Evolutionary conservation across 64 coral and sea anemone genomes (phyloP), one percentile per base, ranked within the genome.

Genomic region (Cladopsammia gracilis): DNA sequence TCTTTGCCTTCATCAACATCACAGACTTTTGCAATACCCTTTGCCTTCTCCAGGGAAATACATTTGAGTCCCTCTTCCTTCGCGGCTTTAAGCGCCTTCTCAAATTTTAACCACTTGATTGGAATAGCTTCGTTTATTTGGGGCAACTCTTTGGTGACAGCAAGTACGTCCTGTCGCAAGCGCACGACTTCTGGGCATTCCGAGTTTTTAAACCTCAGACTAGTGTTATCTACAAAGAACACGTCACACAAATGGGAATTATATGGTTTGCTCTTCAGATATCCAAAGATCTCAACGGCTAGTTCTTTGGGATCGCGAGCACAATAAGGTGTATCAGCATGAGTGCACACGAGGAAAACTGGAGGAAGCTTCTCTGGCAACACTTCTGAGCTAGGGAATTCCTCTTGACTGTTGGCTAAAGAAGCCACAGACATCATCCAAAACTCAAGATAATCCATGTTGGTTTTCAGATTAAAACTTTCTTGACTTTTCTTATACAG

Each of bases 371-470:
- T 83, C 13, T 26, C 1, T 9, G 78, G 70, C 10, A 91, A 45
- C 60, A 60, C 60, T 6, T 59, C 51, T 18, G 58, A 46, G 1
- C n/a, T 16, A 43, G 25, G 16, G 48, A 4, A 3, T 19, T 53
- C 47, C 13, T 6, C 47, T 58, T 15, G 7, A 12, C 53, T 56
- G 13, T 8, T 5, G 18, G 42, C 43, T 23, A 91, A 5, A 19
- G 89, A 58, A 7, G 89, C 77, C 56, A 91, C 65, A 61, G 89
- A 91, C 10, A 47, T 71, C 88, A 90, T 90, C 88, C 88, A 90
- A 12, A 65, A 90, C 15, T 78, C 59, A n/a, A 90, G 88, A 23
- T 83, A 23, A 50, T 91, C 89, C 24, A 91, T 34, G 9, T 91
- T 91, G 22, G 78, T 91, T 61, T 70, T 70, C 22, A 46, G 25